phyloP scores from a whole-genome alignment of 2,888 invertebrate genomes.

The Conops quadrifasciatus region DNA sequence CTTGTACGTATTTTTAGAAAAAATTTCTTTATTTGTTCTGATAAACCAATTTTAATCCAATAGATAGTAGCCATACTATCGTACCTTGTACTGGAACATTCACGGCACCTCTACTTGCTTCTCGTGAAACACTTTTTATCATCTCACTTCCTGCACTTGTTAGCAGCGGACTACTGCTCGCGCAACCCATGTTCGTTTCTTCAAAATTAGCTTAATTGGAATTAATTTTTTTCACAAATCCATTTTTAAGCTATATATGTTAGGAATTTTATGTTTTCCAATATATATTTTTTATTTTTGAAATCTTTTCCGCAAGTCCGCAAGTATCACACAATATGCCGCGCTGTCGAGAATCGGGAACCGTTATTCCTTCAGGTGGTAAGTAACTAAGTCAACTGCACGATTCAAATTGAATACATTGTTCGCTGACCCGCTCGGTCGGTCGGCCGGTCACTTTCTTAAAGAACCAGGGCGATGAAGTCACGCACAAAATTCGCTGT shows the following conservation, averaged over 20 bases:
- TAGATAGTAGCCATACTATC: too few species aligned
- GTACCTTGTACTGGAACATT: slow-evolving; percentile 55
- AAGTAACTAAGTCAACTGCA: slow-evolving; percentile 55
- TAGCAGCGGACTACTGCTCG: slow-evolving; percentile 60
- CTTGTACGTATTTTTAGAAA: too few species aligned
- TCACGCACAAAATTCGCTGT: slow-evolving; percentile 49
- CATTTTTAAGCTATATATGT: slow-evolving; percentile 3
- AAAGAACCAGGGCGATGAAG: slow-evolving; percentile 47
- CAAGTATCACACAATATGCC: not conserved
- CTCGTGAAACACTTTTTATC: slow-evolving; percentile 56
- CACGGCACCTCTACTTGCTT: slow-evolving; percentile 56
- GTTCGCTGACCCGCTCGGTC: slow-evolving; percentile 30
- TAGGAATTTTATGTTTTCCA: not conserved
- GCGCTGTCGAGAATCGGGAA: not conserved
- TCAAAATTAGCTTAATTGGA: slow-evolving; percentile 28
- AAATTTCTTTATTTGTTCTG: too few species aligned
- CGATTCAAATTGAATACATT: slow-evolving; percentile 9
- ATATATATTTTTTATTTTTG: slow-evolving; percentile 10
- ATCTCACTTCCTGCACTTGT: slow-evolving; percentile 61
- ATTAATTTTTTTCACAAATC: slow-evolving; percentile 22
- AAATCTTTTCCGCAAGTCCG: not conserved
- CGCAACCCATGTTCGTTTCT: slow-evolving; percentile 55
- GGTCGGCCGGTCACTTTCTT: slow-evolving; percentile 20
- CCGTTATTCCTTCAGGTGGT: slow-evolving; percentile 51
- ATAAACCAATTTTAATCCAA: too few species aligned